Base-by-base conservation (phyloP, 2,888 invertebrate species). In the Scaptomyza caliginosa region DNA sequence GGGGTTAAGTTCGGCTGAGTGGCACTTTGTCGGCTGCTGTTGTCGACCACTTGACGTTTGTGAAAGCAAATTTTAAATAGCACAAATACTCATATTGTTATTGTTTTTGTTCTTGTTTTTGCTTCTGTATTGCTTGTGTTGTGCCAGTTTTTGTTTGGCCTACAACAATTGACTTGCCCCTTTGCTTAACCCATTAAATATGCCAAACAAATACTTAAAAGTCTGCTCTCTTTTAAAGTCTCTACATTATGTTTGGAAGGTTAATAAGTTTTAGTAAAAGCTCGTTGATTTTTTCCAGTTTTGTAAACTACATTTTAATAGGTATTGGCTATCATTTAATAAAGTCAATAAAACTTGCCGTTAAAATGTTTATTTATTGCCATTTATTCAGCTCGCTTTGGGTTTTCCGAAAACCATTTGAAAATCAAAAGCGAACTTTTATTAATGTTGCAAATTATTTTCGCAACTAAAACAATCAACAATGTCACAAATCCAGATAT, bases 21-120 rank as follows among this genome's bases (percentile, higher is more conserved):
- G 70, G 59, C 86, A 81, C 86, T 85, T 65, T 67, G 77, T 64
- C 59, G 65, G 50, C 74, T 74, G 78, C 78, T 77, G 57, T 65
- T 81, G 52, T 78, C 71, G 72, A 60, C 86, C 86, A 86, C 81
- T 81, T 75, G 79, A 88, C 65, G 72, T 78, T 79, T 77, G 66
- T 68, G 57, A 79, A 70, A 76, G 81, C 60, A 68, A 80, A 84
- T 74, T 81, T 86, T 77, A 80, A 77, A 83, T 69, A 77, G 77
- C 77, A 69, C 70, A 88, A 88, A 82, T 86, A 70, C 88, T 67
- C 62, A 64, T 59, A 62, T 58, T 80, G 62, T 63, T 63, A 60
- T 64, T 69, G 70, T 62, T 79, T 34, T 24, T 57, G 43, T 36
- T 46, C 36, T 28, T 45, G 24, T 36, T 72, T 50, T 24, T 58